phyloP scores from a whole-genome alignment of 2,888 invertebrate species.

The Cantharis rustica region DNA sequence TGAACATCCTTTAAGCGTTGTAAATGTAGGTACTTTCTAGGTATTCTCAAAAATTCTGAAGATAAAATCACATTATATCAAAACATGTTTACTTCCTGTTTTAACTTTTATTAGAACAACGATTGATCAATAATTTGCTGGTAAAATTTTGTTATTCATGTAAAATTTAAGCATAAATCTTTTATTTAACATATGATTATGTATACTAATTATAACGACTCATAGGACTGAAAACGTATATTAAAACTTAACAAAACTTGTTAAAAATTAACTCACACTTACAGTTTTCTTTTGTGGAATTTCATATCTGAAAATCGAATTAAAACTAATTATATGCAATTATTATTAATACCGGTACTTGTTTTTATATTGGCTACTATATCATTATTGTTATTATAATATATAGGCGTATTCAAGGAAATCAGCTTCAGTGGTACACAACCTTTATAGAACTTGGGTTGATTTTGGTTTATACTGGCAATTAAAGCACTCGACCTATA shows the following conservation, averaged over 20 bases:
- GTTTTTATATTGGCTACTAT: background rate
- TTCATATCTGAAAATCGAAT: background rate
- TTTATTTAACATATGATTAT: background rate
- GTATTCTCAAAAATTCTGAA: no score
- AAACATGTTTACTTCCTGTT: background rate
- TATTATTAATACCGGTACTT: background rate
- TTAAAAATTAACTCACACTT: background rate
- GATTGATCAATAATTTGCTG: background rate
- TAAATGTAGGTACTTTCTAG: no score
- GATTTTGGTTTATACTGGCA: background rate
- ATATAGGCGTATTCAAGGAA: slow-evolving; percentile 11
- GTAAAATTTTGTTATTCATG: background rate
- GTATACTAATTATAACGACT: background rate
- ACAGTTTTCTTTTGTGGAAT: background rate
- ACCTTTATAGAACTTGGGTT: background rate
- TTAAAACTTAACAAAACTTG: background rate
- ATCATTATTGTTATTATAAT: background rate
- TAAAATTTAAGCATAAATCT: background rate
- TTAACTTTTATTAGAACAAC: background rate
- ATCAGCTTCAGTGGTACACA: background rate
- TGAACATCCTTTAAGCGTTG: no score
- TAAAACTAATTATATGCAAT: background rate
- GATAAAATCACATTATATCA: background rate
- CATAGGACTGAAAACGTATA: background rate
- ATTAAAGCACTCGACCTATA: background rate